phyloP scores from a whole-genome alignment of 2,113 vertebrate genomes.

The Anser brachyrhynchus region DNA sequence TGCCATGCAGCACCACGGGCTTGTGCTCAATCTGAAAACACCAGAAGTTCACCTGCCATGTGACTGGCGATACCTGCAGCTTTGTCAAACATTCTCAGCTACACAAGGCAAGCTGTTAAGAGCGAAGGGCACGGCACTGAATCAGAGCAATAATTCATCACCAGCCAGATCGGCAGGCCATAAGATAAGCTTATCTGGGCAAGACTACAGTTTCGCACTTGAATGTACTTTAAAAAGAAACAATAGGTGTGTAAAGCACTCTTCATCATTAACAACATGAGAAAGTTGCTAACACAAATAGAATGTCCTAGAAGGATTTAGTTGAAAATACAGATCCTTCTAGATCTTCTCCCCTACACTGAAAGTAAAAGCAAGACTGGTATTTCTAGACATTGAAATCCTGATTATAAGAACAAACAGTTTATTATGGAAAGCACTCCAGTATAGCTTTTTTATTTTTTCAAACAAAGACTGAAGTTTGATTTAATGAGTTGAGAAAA shows the following conservation, averaged over 20 bases:
- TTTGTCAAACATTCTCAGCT: neutral
- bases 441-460: neutral
- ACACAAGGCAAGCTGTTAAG: neutral
- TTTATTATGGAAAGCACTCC: neutral
- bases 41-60: neutral
- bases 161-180: neutral
- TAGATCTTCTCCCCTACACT: neutral
- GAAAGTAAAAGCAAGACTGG: neutral
- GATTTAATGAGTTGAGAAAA: neutral
- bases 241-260: neutral
- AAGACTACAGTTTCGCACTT: neutral
- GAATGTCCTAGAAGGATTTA: neutral
- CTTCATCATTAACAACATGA: neutral
- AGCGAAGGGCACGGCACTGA: accelerated
- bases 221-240: neutral
- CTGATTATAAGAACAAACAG: neutral
- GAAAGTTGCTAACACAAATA: neutral
- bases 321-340: neutral
- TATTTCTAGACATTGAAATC: neutral
- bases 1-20: neutral
- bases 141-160: neutral
- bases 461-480: neutral
- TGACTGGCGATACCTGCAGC: neutral
- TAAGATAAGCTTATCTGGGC: neutral
- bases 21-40: neutral